These are phyloP conservation scores for Malthinus flaveolus DNA, from an alignment of 2,888 invertebrate species.

Conservation along the genomic window DNA sequence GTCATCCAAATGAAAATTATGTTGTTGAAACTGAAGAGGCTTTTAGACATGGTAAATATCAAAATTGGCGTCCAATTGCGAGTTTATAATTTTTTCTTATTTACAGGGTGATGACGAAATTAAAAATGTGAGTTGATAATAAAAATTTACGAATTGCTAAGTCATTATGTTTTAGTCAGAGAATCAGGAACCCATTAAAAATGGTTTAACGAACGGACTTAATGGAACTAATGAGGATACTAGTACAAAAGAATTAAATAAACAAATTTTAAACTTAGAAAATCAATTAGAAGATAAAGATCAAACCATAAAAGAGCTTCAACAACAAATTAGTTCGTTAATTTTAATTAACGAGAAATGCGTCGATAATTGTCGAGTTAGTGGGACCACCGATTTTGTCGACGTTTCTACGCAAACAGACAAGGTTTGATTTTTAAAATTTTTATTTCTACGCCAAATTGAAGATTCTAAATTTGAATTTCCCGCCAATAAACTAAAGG, in stretches of 20 bases:
- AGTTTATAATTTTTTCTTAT: too few relatives aligned
- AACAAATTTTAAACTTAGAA: background rate
- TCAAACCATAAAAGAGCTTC: background rate
- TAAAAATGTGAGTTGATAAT: too few relatives aligned
- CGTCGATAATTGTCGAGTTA: background rate
- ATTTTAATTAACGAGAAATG: background rate
- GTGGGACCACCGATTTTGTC: background rate
- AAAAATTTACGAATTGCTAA: background rate
- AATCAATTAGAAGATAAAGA: conserved; percentile 1
- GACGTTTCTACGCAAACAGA: background rate
- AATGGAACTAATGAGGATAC: background rate
- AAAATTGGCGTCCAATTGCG: background rate
- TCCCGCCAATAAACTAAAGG: too few relatives aligned
- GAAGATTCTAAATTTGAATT: too few relatives aligned
- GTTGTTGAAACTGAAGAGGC: conserved; percentile 1
- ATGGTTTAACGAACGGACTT: background rate
- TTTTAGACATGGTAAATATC: conserved; percentile 1
- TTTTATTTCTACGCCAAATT: background rate
- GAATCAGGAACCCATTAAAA: background rate
- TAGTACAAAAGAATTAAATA: background rate
- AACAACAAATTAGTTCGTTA: background rate
- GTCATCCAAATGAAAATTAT: conserved; percentile 6
- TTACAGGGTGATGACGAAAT: too few relatives aligned
- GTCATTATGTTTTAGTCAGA: background rate
- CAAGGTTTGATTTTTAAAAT: background rate